These are phyloP conservation scores for Glaucomys volans DNA, from an alignment of 2,113 vertebrate species.

Conservation along the genomic window DNA sequence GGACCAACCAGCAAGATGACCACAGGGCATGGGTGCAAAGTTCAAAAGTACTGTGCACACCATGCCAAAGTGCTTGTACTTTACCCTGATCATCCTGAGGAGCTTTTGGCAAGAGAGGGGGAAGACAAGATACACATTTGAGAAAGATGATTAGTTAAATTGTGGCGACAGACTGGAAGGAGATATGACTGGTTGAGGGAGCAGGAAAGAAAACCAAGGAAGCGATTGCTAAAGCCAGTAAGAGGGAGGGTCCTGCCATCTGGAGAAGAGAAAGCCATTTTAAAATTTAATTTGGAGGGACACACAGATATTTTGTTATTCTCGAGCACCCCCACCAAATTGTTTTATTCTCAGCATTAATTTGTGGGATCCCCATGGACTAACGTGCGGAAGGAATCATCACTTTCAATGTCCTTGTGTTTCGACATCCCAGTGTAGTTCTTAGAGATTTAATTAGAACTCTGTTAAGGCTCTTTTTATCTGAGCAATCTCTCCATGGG, in stretches of 20 bases:
- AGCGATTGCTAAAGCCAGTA: neutral
- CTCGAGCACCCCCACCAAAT: neutral
- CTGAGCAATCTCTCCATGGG: slow-evolving; percentile 73
- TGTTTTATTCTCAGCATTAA: slow-evolving; percentile 9
- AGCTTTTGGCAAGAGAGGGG: neutral
- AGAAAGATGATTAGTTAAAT: slow-evolving; percentile 1
- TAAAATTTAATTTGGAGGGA: slow-evolving; percentile 26
- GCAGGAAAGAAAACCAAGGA: neutral
- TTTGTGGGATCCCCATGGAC: neutral
- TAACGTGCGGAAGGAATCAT: slow-evolving; percentile 22
- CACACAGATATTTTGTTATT: slow-evolving; percentile 20
- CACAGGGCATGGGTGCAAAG: rapidly evolving
- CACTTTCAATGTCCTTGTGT: slow-evolving; percentile 54
- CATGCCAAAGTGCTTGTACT: rapidly evolving
- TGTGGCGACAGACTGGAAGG: neutral
- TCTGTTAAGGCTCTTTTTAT: slow-evolving; percentile 67
- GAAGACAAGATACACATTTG: neutral
- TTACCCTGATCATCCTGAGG: neutral
- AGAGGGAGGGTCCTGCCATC: neutral
- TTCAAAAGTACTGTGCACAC: neutral
- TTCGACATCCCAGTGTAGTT: slow-evolving; percentile 27
- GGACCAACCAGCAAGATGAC: neutral
- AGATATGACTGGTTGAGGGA: neutral
- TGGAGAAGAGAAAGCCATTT: neutral
- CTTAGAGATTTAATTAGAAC: slow-evolving; percentile 75